A percentile compares a stretch with the other conserved stretches of the same genome.
These are phyloP conservation scores for Callyntrura guangdongensis DNA, from an alignment of 2,888 invertebrate genomes.

Conservation along the genomic window DNA sequence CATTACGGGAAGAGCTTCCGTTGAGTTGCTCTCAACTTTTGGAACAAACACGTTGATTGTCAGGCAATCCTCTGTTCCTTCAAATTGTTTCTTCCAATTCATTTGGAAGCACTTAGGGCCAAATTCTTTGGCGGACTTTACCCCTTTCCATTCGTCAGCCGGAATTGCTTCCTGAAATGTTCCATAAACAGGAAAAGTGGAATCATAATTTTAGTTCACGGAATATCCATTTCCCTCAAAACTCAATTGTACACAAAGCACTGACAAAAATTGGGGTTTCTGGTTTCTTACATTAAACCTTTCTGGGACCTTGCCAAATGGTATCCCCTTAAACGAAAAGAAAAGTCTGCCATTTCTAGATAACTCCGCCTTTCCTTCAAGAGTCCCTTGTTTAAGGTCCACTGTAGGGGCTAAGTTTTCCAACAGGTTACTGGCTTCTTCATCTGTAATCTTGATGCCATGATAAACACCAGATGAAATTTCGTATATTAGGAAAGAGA, in stretches of 20 bases:
- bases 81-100: slow-evolving; percentile 48
- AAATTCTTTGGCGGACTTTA: slow-evolving; percentile 68
- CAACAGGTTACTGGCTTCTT: background rate
- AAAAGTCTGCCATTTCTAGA: slow-evolving; percentile 59
- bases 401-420: slow-evolving; percentile 31
- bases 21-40: slow-evolving; percentile 4
- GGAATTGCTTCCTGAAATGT: slow-evolving; percentile 65
- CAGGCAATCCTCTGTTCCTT: slow-evolving; percentile 80
- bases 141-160: slow-evolving; percentile 79
- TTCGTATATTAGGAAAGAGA: background rate
- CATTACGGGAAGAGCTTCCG: slow-evolving; percentile 67
- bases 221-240: no score
- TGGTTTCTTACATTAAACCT: slow-evolving; percentile 63
- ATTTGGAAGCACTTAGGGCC: slow-evolving; percentile 78
- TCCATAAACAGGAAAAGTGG: background rate
- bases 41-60: slow-evolving; percentile 80
- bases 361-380: slow-evolving; percentile 50
- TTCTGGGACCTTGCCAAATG: slow-evolving; percentile 60
- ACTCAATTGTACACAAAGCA: no score
- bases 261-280: no score
- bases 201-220: background rate
- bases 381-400: slow-evolving; percentile 47
- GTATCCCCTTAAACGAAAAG: slow-evolving; percentile 57
- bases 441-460: slow-evolving; percentile 47
- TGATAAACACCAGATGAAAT: background rate